Evolutionary conservation across 1,140 invertebrate species (phyloP).

Genomic region (Geopemphigus sp.): DNA sequence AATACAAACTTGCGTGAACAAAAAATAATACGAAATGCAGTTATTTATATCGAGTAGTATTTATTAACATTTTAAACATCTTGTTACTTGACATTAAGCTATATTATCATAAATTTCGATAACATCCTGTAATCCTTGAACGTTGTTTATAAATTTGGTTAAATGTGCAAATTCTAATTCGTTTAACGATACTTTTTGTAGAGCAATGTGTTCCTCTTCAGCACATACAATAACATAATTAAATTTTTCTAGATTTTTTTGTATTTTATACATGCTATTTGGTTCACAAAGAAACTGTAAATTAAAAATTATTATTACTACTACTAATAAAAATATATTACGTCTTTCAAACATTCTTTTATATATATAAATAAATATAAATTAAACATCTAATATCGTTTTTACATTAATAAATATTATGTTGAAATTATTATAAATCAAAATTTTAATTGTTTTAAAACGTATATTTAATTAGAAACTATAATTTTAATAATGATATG

Average conservation of each 20-base stretch:
- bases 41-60: not conserved
- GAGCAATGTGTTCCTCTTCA: constrained; percentile 23
- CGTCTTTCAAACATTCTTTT: too few relatives aligned
- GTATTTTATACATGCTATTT: constrained; percentile 14
- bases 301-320: not conserved
- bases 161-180: constrained; percentile 20
- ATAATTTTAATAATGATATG: too few relatives aligned
- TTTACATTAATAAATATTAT: too few relatives aligned
- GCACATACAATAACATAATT: constrained; percentile 20
- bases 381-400: too few relatives aligned
- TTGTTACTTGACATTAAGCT: constrained; percentile 2
- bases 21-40: not conserved
- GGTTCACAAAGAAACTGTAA: constrained; percentile 42
- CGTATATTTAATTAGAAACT: too few relatives aligned
- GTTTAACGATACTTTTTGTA: constrained; percentile 21
- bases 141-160: constrained; percentile 22
- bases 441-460: too few relatives aligned
- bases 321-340: too few relatives aligned
- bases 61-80: constrained; percentile 4
- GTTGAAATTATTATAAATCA: too few relatives aligned
- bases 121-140: constrained; percentile 27
- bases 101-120: constrained; percentile 31
- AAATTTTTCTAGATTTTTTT: constrained; percentile 19
- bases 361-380: too few relatives aligned
- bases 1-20: not conserved